Conservation (phyloP, 2,797 vertebrate species). For the Bradypodion pumilum region DNA sequence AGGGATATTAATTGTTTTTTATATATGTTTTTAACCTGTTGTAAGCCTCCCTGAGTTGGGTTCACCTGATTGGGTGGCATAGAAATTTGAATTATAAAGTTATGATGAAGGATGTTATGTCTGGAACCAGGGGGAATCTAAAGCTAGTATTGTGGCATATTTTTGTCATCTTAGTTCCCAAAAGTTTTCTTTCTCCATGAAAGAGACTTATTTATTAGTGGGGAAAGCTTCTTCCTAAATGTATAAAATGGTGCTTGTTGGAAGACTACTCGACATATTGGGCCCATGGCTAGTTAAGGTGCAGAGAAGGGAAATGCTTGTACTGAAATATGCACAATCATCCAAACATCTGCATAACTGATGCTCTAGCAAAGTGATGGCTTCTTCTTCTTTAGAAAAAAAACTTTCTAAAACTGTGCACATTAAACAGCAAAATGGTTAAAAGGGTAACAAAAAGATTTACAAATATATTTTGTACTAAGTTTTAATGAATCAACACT, state of each 20-base stretch:
- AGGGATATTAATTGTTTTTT: too few relatives aligned
- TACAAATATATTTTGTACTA: slow-evolving; percentile 16
- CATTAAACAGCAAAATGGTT: not conserved
- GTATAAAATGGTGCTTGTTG: not conserved
- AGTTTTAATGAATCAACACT: slow-evolving; percentile 15
- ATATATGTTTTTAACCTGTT: too few relatives aligned
- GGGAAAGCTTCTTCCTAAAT: not conserved
- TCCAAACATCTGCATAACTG: not conserved
- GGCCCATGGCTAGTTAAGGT: not conserved
- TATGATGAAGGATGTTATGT: not conserved
- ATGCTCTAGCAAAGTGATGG: not conserved
- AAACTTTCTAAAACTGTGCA: not conserved
- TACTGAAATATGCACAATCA: not conserved
- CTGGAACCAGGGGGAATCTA: not conserved
- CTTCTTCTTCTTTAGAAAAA: not conserved
- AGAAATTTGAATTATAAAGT: too few relatives aligned
- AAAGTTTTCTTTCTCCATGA: not conserved
- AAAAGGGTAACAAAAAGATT: slow-evolving; percentile 27
- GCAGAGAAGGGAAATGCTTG: not conserved
- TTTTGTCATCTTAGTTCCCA: not conserved
- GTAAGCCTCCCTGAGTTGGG: too few relatives aligned
- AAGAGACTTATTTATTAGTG: not conserved
- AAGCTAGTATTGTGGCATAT: not conserved
- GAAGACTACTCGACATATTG: not conserved
- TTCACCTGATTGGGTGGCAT: too few relatives aligned